These are phyloP conservation scores for Hydrozoanthus tunicans DNA, from an alignment of 64 coral and sea anemone genomes.

Conservation along the genomic window DNA sequence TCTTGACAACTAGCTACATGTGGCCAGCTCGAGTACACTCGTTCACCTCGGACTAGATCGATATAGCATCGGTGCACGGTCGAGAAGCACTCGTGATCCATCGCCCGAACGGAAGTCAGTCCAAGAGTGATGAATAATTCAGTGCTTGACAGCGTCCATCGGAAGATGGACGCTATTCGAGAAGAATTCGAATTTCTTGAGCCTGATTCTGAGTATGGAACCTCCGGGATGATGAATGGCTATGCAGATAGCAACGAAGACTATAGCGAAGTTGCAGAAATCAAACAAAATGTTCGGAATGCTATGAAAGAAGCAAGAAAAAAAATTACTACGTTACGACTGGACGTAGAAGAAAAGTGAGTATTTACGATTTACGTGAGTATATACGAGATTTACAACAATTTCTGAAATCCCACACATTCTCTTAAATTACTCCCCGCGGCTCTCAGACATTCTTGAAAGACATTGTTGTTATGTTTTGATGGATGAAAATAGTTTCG, in stretches of 20 bases:
- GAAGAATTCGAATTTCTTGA: constrained; percentile 63
- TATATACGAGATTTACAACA: no score
- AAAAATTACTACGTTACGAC: constrained; percentile 78
- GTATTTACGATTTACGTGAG: background rate
- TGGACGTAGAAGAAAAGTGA: constrained; percentile 93
- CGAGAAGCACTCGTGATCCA: background rate
- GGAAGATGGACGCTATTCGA: constrained; percentile 73
- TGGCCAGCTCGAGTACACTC: background rate
- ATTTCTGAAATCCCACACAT: background rate
- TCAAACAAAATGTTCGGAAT: constrained; percentile 82
- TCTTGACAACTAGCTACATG: no score
- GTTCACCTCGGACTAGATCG: background rate
- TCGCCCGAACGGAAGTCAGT: background rate
- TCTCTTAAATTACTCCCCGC: background rate
- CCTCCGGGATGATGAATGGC: constrained; percentile 37
- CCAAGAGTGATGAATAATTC: constrained; percentile 6
- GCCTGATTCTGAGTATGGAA: constrained; percentile 36
- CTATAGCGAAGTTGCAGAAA: constrained; percentile 77
- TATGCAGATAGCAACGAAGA: constrained; percentile 52
- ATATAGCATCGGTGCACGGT: background rate
- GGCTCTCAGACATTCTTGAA: no score
- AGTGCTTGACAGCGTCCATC: constrained; percentile 60
- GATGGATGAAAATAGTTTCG: no score
- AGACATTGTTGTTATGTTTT: no score
- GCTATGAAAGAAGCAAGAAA: constrained; percentile 93